Conservation (phyloP, 2,113 vertebrate genomes). For the Oplegnathus fasciatus region DNA sequence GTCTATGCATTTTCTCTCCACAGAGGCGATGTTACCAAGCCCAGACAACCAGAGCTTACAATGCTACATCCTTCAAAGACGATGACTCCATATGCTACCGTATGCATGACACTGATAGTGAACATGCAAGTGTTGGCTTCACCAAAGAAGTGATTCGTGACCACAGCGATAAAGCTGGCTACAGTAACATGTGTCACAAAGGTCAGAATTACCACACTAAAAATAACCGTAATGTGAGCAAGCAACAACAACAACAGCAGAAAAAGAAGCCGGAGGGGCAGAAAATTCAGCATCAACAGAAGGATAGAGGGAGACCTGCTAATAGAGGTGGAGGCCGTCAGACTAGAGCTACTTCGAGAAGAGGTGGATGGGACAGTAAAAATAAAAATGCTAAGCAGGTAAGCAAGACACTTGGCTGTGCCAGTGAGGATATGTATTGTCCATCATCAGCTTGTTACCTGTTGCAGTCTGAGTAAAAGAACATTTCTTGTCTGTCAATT, state of each 20-base stretch:
- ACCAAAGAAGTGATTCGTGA: slow-evolving; percentile 83
- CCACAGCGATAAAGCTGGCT: slow-evolving; percentile 78
- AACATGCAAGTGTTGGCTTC: slow-evolving; percentile 82
- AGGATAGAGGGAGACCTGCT: not conserved
- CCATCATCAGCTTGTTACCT: not conserved
- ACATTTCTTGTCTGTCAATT: no score
- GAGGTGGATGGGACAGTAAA: not conserved
- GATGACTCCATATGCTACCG: slow-evolving; percentile 82
- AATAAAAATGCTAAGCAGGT: slow-evolving; percentile 10
- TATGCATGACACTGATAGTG: slow-evolving; percentile 80
- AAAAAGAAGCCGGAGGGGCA: not conserved
- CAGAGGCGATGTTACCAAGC: slow-evolving; percentile 41
- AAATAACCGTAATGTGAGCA: not conserved
- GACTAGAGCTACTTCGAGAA: not conserved
- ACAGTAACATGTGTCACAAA: slow-evolving; percentile 61
- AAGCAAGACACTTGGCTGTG: not conserved
- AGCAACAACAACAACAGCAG: slow-evolving; percentile 5
- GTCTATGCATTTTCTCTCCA: not conserved
- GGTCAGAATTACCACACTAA: not conserved
- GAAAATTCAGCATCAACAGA: not conserved
- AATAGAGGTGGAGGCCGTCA: not conserved
- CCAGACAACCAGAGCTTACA: slow-evolving; percentile 60
- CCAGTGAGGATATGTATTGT: not conserved
- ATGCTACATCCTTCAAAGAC: slow-evolving; percentile 82
- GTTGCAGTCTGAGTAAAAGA: not conserved